Evolutionary conservation across 2,113 vertebrate genomes (phyloP).

Genomic region (Castor canadensis): DNA sequence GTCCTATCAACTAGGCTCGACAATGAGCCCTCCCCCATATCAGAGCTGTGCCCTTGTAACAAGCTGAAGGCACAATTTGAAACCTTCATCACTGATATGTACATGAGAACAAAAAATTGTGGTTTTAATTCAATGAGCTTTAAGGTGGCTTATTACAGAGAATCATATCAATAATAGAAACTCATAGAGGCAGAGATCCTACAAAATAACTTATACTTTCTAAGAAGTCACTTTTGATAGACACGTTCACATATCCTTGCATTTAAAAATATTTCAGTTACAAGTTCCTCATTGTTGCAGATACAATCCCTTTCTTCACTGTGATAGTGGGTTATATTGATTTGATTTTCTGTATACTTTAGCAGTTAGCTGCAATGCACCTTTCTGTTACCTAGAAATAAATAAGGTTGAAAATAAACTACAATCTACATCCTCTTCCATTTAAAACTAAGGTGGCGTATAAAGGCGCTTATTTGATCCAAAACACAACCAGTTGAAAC

Average conservation of each 20-base stretch:
- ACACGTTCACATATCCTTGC: neutral
- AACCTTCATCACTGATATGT: neutral
- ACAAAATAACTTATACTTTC: neutral
- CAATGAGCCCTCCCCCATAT: neutral
- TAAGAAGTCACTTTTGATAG: slow-evolving; percentile 3
- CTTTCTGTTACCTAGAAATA: slow-evolving; percentile 54
- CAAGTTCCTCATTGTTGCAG: neutral
- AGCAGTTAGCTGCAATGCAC: slow-evolving; percentile 39
- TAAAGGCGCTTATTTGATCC: slow-evolving; percentile 54
- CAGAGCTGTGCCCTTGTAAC: neutral
- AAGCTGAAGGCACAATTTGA: neutral
- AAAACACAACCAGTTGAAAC: slow-evolving; percentile 52
- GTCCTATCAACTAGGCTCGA: neutral
- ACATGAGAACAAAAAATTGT: neutral
- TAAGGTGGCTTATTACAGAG: neutral
- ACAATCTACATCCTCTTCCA: neutral
- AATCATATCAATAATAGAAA: slow-evolving; percentile 20
- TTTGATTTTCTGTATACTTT: slow-evolving; percentile 47
- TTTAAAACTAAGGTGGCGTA: slow-evolving; percentile 68
- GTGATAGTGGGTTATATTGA: slow-evolving; percentile 15
- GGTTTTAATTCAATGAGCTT: slow-evolving; percentile 16
- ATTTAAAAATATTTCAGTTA: slow-evolving; percentile 40
- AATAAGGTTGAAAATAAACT: slow-evolving; percentile 28
- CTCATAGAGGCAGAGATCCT: neutral
- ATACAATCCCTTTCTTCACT: neutral